Percentiles rank a stretch among this genome's conserved stretches.
These are phyloP conservation scores for Podargus strigoides DNA, from an alignment of 2,797 vertebrate species.

Conservation along the genomic window DNA sequence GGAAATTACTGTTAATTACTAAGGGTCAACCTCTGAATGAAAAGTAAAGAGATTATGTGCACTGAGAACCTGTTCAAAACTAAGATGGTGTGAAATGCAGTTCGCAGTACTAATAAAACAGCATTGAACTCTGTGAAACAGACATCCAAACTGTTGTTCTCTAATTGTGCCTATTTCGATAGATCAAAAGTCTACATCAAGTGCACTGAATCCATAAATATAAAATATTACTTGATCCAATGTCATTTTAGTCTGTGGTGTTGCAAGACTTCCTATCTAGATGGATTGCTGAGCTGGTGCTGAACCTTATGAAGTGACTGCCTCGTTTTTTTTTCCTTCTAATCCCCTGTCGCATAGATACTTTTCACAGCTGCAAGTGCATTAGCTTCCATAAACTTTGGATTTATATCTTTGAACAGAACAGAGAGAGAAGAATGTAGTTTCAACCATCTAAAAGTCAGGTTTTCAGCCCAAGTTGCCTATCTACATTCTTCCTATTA, in stretches of 20 bases:
- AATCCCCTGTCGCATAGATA: neutral
- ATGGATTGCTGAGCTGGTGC: neutral
- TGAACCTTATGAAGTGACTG: neutral
- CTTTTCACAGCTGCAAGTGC: neutral
- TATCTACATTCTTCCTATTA: neutral
- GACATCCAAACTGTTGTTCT: neutral
- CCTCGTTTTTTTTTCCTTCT: neutral
- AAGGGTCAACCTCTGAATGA: neutral
- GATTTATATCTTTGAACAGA: neutral
- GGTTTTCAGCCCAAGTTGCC: neutral
- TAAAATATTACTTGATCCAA: neutral
- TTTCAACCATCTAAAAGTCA: neutral
- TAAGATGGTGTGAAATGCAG: neutral
- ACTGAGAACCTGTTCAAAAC: neutral
- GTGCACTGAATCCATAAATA: neutral
- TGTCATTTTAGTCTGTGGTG: neutral
- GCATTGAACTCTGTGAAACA: neutral
- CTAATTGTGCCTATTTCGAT: neutral
- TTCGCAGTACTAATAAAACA: neutral
- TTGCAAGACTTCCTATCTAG: neutral
- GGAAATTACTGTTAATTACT: neutral
- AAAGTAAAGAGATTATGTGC: neutral
- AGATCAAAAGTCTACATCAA: neutral
- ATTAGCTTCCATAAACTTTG: neutral
- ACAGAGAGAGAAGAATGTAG: neutral